Evolutionary conservation across 2,113 vertebrate genomes (phyloP).

Genomic region (Hypanus sabinus): DNA sequence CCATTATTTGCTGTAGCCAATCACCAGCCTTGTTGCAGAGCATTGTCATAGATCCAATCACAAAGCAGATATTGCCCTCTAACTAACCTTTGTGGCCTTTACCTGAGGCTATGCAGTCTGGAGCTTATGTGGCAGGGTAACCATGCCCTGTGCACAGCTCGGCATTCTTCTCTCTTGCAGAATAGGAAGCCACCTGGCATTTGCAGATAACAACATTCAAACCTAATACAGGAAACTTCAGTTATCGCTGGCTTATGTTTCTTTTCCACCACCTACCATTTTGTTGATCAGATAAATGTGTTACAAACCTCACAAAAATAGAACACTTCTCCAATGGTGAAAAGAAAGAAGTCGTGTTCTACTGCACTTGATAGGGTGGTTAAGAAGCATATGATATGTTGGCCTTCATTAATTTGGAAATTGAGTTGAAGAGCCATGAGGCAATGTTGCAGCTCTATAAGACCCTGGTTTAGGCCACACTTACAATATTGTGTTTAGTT

Average conservation of each 20-base stretch:
- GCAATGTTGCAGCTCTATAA: too few relatives aligned
- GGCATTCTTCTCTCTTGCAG: not conserved
- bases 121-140: not conserved
- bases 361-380: too few relatives aligned
- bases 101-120: not conserved
- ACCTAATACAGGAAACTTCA: constrained; percentile 17
- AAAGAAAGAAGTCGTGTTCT: not conserved
- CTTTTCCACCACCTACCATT: not conserved
- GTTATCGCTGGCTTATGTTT: not conserved
- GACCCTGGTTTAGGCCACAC: not conserved
- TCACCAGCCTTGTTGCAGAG: not conserved
- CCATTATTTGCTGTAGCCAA: not conserved
- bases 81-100: not conserved
- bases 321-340: not conserved
- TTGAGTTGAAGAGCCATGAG: too few relatives aligned
- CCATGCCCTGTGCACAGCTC: not conserved
- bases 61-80: not conserved
- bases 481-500: too few relatives aligned
- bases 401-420: too few relatives aligned
- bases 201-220: not conserved
- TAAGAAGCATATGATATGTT: too few relatives aligned
- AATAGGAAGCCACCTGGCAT: not conserved
- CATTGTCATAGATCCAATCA: not conserved
- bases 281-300: not conserved
- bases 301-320: not conserved